phyloP scores from a whole-genome alignment of 1,140 invertebrate species.

The Scaptomyza hsui region DNA sequence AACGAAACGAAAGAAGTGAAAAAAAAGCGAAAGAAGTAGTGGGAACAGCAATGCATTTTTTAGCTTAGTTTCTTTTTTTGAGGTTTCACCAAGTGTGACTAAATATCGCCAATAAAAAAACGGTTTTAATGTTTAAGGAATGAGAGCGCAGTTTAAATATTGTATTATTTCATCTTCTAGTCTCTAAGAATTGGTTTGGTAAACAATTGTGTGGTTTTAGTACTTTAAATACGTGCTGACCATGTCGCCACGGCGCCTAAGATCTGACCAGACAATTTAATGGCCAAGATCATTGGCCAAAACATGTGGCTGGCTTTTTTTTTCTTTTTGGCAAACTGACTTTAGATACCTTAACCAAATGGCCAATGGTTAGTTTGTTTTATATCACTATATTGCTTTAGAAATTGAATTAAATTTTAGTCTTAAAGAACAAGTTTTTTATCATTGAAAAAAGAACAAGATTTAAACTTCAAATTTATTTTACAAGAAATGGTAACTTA shows the following conservation, averaged over 20 bases:
- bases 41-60: conserved; percentile 26
- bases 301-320: not conserved
- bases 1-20: conserved; percentile 29
- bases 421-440: no score
- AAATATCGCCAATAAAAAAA: not conserved
- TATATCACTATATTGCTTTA: no score
- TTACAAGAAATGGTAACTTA: no score
- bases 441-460: no score
- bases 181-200: not conserved
- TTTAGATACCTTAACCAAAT: not conserved
- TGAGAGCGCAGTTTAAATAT: not conserved
- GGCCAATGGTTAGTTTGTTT: not conserved
- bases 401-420: no score
- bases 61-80: conserved; percentile 9
- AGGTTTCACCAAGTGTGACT: conserved; percentile 9
- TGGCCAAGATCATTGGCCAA: conserved; percentile 22
- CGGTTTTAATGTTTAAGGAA: not conserved
- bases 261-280: not conserved
- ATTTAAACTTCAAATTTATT: no score
- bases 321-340: not conserved
- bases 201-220: not conserved
- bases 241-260: not conserved
- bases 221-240: not conserved
- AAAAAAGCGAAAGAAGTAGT: conserved; percentile 26
- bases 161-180: not conserved